phyloP scores from a whole-genome alignment of 1,140 invertebrate species.

The Dendroctonus valens region DNA sequence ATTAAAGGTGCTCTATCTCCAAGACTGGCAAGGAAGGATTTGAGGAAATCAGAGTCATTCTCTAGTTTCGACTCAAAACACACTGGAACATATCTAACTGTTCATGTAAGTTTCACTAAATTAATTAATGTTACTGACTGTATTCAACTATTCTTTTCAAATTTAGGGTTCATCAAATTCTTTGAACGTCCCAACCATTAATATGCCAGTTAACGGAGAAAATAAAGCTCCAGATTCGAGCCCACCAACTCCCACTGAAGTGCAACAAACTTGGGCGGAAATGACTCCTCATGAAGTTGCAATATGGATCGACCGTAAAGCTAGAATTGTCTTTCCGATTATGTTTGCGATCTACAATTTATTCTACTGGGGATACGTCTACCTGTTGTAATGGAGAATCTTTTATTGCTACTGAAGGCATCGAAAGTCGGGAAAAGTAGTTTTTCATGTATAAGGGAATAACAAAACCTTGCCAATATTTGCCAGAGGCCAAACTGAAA shows the following conservation, averaged over 20 bases:
- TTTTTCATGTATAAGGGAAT: no score
- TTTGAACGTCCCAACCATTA: constrained; percentile 59
- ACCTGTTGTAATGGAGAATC: not conserved
- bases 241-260: constrained; percentile 18
- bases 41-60: constrained; percentile 58
- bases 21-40: constrained; percentile 65
- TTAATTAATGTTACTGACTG: not conserved
- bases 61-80: constrained; percentile 62
- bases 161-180: constrained; percentile 64
- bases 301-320: constrained; percentile 80
- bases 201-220: constrained; percentile 52
- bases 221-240: constrained; percentile 1
- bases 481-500: no score
- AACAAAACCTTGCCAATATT: no score
- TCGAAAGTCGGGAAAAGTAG: no score
- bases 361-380: constrained; percentile 81
- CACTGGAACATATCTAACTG: constrained; percentile 68
- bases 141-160: constrained; percentile 30
- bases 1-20: constrained; percentile 80
- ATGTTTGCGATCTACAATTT: constrained; percentile 80
- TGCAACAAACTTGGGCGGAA: constrained; percentile 64
- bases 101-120: no score
- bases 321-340: constrained; percentile 71
- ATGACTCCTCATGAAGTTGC: constrained; percentile 85
- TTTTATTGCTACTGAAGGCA: no score